These are phyloP conservation scores for Ctenopoma kingsleyae DNA, from an alignment of 2,797 vertebrate genomes.

Conservation along the genomic window DNA sequence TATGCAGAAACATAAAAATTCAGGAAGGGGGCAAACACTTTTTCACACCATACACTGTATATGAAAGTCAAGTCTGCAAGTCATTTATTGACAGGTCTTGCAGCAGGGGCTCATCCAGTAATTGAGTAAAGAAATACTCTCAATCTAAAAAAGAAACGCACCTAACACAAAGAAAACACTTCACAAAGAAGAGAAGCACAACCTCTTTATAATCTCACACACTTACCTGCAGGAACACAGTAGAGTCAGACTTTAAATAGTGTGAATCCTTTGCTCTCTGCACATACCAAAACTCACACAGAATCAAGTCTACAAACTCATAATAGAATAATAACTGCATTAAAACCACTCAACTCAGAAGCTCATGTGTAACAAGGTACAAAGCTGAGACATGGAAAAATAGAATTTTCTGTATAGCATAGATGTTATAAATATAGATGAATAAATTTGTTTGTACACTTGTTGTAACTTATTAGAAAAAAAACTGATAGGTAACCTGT, in stretches of 20 bases:
- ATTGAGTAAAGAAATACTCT: not conserved
- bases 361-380: too few relatives aligned
- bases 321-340: too few relatives aligned
- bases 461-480: too few relatives aligned
- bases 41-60: not conserved
- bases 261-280: not conserved
- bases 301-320: not conserved
- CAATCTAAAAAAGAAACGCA: not conserved
- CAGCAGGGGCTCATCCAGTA: not conserved
- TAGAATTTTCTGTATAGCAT: too few relatives aligned
- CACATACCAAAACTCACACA: not conserved
- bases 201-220: not conserved
- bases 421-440: too few relatives aligned
- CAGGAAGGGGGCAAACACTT: too few relatives aligned
- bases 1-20: too few relatives aligned
- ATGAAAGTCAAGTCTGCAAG: not conserved
- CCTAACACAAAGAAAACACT: not conserved
- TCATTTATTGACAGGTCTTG: not conserved
- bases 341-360: not conserved
- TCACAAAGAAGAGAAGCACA: not conserved
- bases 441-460: not conserved
- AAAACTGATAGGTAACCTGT: too few relatives aligned
- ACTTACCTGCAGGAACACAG: not conserved
- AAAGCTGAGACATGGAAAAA: too few relatives aligned
- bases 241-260: not conserved